These are phyloP conservation scores for Malurus alboscapulatus DNA, from an alignment of 2,113 vertebrate genomes.

Conservation along the genomic window DNA sequence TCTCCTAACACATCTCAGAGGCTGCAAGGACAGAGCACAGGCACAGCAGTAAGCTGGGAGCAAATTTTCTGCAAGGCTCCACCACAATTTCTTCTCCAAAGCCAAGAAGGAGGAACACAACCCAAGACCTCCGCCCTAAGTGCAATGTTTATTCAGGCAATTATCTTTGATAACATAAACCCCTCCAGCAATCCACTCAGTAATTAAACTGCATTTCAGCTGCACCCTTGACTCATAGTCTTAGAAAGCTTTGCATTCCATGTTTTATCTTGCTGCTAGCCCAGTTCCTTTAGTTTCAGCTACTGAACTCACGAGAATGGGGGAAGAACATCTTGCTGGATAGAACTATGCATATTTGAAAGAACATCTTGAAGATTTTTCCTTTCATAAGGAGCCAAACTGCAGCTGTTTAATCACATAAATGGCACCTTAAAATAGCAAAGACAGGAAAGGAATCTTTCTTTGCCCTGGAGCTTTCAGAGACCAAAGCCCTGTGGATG, in stretches of 20 bases:
- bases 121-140: background rate
- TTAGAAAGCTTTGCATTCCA: background rate
- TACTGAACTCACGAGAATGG: background rate
- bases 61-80: background rate
- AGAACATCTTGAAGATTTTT: background rate
- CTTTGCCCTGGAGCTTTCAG: background rate
- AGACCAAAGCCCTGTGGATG: background rate
- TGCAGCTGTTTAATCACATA: background rate
- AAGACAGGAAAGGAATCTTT: background rate
- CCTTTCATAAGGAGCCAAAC: background rate
- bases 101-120: background rate
- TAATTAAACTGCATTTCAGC: slow-evolving; percentile 38
- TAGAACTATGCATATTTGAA: background rate
- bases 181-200: background rate
- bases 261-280: slow-evolving; percentile 7
- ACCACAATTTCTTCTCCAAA: background rate
- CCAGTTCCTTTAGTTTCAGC: background rate
- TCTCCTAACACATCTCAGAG: background rate
- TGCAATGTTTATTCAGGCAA: background rate
- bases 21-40: background rate
- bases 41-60: background rate
- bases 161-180: slow-evolving; percentile 1
- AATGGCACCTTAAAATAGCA: background rate
- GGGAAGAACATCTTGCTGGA: background rate
- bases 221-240: background rate